Percentiles rank a stretch among this genome's conserved stretches.
These are phyloP conservation scores for Rachycentron canadum DNA, from an alignment of 2,797 vertebrate species.

Conservation along the genomic window DNA sequence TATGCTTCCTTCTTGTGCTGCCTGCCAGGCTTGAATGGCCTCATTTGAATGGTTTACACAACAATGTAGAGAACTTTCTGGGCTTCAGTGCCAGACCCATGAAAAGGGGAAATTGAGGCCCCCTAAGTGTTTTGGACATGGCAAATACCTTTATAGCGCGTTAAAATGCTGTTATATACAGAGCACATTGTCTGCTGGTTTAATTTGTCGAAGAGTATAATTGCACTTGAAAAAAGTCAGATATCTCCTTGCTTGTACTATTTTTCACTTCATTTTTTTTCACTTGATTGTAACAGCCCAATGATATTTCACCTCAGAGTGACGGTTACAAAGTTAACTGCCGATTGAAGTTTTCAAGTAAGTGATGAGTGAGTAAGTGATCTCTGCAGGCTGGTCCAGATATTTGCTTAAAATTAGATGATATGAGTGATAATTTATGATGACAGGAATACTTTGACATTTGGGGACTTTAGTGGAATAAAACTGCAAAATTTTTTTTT, in stretches of 20 bases:
- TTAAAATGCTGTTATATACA: slow-evolving; percentile 14
- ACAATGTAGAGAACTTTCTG: slow-evolving; percentile 30
- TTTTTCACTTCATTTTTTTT: neutral
- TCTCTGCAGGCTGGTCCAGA: neutral
- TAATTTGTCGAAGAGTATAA: neutral
- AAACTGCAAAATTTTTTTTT: neutral
- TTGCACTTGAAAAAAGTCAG: neutral
- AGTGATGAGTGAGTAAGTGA: neutral
- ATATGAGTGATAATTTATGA: neutral
- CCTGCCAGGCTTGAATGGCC: slow-evolving; percentile 59
- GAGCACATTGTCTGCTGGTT: neutral
- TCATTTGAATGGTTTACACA: slow-evolving; percentile 47
- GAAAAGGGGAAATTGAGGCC: slow-evolving; percentile 26
- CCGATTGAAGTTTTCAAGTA: neutral
- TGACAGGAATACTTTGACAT: neutral
- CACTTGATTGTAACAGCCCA: neutral
- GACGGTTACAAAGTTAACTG: neutral
- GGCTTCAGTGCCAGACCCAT: slow-evolving; percentile 27
- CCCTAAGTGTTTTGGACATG: slow-evolving; percentile 13
- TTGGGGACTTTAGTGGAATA: slow-evolving; percentile 8
- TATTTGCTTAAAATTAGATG: neutral
- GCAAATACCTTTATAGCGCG: slow-evolving; percentile 7
- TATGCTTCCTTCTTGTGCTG: slow-evolving; percentile 53
- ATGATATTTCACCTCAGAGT: neutral
- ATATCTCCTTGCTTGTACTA: neutral